These are phyloP conservation scores for Gorsachius goisagi DNA, from an alignment of 2,113 vertebrate species.

Conservation along the genomic window DNA sequence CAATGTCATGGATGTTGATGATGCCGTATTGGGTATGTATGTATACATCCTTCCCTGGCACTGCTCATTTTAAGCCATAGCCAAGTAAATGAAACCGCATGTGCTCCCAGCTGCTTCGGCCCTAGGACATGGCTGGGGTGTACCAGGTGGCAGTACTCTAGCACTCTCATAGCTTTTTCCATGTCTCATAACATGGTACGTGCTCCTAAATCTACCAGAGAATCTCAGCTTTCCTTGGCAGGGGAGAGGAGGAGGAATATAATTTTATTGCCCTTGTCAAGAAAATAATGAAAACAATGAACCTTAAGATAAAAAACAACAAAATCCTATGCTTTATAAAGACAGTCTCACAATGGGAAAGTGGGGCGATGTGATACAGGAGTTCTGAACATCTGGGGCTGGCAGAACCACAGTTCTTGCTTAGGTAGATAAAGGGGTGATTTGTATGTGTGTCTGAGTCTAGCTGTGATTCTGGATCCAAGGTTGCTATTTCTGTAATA, in stretches of 20 bases:
- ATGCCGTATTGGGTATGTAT: background rate
- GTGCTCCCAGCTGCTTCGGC: slow-evolving; percentile 27
- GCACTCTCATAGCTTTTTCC: background rate
- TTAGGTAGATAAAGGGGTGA: background rate
- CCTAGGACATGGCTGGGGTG: background rate
- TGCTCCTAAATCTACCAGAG: background rate
- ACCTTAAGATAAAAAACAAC: background rate
- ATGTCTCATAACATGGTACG: background rate
- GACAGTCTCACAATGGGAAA: background rate
- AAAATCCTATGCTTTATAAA: background rate
- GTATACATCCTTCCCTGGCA: background rate
- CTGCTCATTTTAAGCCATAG: background rate
- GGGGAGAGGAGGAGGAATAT: background rate
- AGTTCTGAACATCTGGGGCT: background rate
- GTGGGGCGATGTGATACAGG: background rate
- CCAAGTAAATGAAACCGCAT: background rate
- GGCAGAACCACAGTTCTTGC: background rate
- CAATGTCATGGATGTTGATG: background rate
- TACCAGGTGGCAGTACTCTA: slow-evolving; percentile 33
- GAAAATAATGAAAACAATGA: slow-evolving; percentile 4
- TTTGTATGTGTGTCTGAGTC: background rate
- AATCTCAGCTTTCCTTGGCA: slow-evolving; percentile 12
- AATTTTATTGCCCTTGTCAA: slow-evolving; percentile 16
- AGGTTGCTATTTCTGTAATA: background rate
- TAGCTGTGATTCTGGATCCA: background rate